Evolutionary conservation across 2,113 vertebrate species (phyloP), one percentile per base, ranked within the genome.

Genomic region (Meleagris gallopavo): DNA sequence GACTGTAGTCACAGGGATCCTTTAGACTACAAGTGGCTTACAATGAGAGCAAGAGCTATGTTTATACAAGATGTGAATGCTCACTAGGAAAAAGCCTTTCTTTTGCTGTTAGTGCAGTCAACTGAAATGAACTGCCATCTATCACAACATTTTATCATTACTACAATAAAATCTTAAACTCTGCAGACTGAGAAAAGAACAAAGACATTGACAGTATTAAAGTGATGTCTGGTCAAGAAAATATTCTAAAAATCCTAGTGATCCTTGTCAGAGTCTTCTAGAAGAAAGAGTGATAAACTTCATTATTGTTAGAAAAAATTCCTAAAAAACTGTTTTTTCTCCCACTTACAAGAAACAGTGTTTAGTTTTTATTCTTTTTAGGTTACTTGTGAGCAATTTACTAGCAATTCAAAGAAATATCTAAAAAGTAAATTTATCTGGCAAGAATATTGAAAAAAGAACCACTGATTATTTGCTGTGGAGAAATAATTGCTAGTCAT

Each of bases 81-180:
- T 96, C 38, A 40, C 95, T 95, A 94, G 69, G 94, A 97, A 94
- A 86, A 94, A 96, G 45, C 58, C 36, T 95, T 88, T 96, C 96
- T 97, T 96, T 96, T 97, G 79, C 86, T 96, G 82, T 94, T 97
- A 97, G 78, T 77, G 84, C 64, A 97, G 95, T 96, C 96, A 96
- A 60, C 55, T 80, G 75, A 97, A 81, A 93, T 71, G 73, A 97
- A 96, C 76, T 97, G 87, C 88, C 87, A 95, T 86, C 96, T 97
- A 97, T 97, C 97, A 97, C 93, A 98, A 97, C 96, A 97, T 97
- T 97, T 96, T 97, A 97, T 91, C 69, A 78, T 91, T 96, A 77
- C 62, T 83, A 67, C 27, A 67, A 36, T 76, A 88, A 97, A 97
- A 96, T 83, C 64, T 64, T 87, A 81, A 79, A 82, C 48, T 14